Conservation (phyloP, 2,888 invertebrate genomes). For the Euphydryas editha region DNA sequence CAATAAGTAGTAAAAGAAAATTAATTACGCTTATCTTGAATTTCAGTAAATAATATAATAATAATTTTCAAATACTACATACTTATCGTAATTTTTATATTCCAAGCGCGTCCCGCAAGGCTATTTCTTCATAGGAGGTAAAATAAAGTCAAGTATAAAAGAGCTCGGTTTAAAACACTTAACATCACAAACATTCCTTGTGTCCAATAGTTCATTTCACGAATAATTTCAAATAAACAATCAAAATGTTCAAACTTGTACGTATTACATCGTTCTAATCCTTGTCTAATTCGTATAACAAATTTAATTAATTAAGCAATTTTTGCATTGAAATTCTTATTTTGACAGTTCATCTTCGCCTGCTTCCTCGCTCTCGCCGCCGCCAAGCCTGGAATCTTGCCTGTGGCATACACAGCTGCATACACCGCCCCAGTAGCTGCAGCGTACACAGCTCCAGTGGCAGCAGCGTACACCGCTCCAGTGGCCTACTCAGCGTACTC, state of each 20-base stretch:
- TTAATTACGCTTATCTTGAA: no score
- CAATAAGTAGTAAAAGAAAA: no score
- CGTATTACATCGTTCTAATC: conserved; percentile 38
- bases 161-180: conserved; percentile 34
- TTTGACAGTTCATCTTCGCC: conserved; percentile 71
- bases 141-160: conserved; percentile 56
- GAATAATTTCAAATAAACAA: conserved; percentile 34
- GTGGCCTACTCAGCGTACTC: conserved; percentile 56
- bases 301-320: background rate
- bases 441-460: conserved; percentile 57
- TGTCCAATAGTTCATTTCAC: conserved; percentile 38
- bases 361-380: conserved; percentile 77
- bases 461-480: conserved; percentile 57
- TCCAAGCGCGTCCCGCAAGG: conserved; percentile 23
- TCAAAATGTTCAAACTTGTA: conserved; percentile 58
- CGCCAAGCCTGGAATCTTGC: conserved; percentile 68
- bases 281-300: background rate
- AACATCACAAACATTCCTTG: conserved; percentile 49
- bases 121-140: conserved; percentile 34
- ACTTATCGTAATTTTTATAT: conserved; percentile 9
- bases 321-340: conserved; percentile 21
- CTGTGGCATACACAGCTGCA: conserved; percentile 59
- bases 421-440: conserved; percentile 52
- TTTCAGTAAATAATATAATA: background rate
- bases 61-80: background rate